Base-by-base conservation (phyloP, 2,888 invertebrate genomes). In the Drosophila demipolita region DNA sequence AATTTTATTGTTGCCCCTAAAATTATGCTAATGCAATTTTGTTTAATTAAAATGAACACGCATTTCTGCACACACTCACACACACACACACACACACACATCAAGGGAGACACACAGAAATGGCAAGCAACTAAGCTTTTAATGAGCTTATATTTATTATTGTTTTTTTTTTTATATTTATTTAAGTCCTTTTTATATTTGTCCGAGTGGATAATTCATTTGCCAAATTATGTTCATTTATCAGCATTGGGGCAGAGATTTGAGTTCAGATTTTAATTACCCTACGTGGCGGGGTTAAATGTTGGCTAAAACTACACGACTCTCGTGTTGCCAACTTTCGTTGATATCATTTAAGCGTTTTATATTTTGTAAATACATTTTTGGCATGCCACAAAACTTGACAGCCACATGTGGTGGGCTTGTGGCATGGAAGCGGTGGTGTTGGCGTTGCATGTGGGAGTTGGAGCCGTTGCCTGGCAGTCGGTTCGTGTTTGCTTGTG, bases 111-210 rank as follows among this genome's bases (percentile, higher is more conserved):
- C 45, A 45, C 3, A 45, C 20, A 45, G 50, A 61, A 49, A 29
- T 58, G 70, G 42, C 45, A 67, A 71, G 57, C 35, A 61, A 53
- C 79, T 89, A 80, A 87, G 86, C 90, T 73, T 74, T 82, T 87
- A 89, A 89, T 86, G 90, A 87, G 90, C 86, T 86, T 86, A 86
- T 77, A 89, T 89, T 89, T 89, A 78, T 78, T 72, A 80, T 78
- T 40, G 23, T 38, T 50, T 49, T 49, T 52, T 52, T 45, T 38
- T 33, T 48, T 45, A 33, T 48, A 36, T 48, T 57, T 71, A 8
- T 23, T 60, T 53, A 38, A 11, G 61, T 26, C 33, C 57, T 45
- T 26, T 78, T 73, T 38, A 50, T 45, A 48, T 50, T 66, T 65
- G 64, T 64, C 33, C 48, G 49, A 40, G 50, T 73, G 53, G 38